These are phyloP conservation scores for Drosophila colorata DNA, from an alignment of 2,888 invertebrate genomes.

Conservation along the genomic window DNA sequence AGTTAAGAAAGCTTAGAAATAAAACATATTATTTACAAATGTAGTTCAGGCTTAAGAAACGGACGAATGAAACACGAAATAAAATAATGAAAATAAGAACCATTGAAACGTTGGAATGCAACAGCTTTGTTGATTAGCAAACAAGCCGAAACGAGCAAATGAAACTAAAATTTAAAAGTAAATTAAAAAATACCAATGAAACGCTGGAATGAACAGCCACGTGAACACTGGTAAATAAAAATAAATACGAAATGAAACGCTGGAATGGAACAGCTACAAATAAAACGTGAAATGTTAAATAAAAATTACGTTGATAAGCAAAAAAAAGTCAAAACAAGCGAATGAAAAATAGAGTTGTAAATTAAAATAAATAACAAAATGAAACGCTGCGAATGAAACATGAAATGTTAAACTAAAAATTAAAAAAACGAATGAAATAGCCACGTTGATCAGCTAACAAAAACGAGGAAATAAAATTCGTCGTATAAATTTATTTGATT, in stretches of 20 bases:
- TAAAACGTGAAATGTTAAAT: too few relatives aligned
- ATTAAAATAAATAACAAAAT: too few relatives aligned
- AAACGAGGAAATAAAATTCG: constrained; percentile 15
- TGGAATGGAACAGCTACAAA: constrained; percentile 14
- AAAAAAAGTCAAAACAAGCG: neutral
- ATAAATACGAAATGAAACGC: constrained; percentile 1
- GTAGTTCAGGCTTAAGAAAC: constrained; percentile 27
- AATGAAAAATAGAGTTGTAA: constrained; percentile 1
- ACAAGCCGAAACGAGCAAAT: constrained; percentile 1
- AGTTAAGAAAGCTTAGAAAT: constrained; percentile 21
- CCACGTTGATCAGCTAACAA: neutral
- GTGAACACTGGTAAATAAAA: too few relatives aligned
- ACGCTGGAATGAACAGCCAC: neutral
- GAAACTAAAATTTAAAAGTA: neutral
- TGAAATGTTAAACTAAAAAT: neutral
- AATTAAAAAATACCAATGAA: too few relatives aligned
- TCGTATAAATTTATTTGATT: neutral
- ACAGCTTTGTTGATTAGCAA: neutral
- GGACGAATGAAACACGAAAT: constrained; percentile 51
- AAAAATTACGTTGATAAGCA: neutral
- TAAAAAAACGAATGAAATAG: neutral
- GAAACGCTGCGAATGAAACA: constrained; percentile 1
- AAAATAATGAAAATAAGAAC: neutral
- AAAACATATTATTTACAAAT: constrained; percentile 11
- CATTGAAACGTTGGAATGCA: constrained; percentile 17